Conservation (phyloP, 2,113 vertebrate species). For the Corvus hawaiiensis region DNA sequence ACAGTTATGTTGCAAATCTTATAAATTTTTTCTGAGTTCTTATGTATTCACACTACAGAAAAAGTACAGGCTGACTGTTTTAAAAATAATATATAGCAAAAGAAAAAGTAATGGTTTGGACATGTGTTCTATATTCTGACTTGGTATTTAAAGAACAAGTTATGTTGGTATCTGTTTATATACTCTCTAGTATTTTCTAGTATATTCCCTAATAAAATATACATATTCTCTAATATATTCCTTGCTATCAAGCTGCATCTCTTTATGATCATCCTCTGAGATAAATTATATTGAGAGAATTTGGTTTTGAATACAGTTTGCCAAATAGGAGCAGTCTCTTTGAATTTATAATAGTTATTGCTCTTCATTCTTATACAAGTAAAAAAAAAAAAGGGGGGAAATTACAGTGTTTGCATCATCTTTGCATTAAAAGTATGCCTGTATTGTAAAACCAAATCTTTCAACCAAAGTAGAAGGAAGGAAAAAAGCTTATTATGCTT, state of each 20-base stretch:
- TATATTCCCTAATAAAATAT: not conserved
- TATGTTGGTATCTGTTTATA: not conserved
- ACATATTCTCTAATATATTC: not conserved
- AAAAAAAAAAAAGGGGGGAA: not conserved
- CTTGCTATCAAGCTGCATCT: not conserved
- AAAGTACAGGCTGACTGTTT: not conserved
- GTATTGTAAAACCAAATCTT: not conserved
- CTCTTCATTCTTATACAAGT: not conserved
- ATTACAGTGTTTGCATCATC: not conserved
- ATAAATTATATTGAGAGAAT: not conserved
- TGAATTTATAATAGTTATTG: not conserved
- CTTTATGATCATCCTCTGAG: not conserved
- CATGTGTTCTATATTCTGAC: not conserved
- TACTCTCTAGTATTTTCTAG: not conserved
- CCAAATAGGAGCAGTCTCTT: not conserved
- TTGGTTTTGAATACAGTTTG: not conserved
- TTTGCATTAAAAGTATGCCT: not conserved
- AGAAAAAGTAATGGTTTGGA: not conserved
- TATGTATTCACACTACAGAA: not conserved
- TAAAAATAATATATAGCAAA: not conserved
- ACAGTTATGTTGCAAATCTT: not conserved
- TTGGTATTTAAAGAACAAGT: not conserved
- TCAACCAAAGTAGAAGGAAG: not conserved
- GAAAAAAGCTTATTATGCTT: not conserved
- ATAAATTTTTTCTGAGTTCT: not conserved